Conservation (phyloP, 2,797 vertebrate species). For the Microctenopoma stevenorrisi region DNA sequence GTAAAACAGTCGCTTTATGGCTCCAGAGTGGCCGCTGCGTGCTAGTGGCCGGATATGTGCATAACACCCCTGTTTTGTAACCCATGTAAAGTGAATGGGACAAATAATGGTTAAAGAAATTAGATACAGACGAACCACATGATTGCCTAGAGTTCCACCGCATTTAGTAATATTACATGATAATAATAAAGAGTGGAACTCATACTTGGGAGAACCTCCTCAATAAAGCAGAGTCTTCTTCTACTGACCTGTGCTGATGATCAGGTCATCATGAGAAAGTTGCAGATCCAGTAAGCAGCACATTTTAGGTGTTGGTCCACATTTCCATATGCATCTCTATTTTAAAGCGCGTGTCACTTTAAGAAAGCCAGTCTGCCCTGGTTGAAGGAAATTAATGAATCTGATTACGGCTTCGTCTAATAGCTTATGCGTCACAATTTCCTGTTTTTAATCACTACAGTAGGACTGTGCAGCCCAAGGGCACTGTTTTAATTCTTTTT, state of each 20-base stretch:
- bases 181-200: no score
- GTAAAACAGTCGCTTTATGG: no score
- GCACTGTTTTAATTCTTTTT: conserved; percentile 96
- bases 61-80: no score
- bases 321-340: conserved; percentile 23
- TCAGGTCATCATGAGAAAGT: not conserved
- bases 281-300: not conserved
- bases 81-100: no score
- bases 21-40: no score
- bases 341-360: conserved; percentile 87
- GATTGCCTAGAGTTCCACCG: no score
- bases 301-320: conserved; percentile 2
- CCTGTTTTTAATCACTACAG: conserved; percentile 99
- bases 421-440: conserved; percentile 95
- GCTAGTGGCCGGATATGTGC: no score
- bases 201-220: no score
- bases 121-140: no score
- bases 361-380: conserved; percentile 90
- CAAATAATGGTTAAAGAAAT: no score
- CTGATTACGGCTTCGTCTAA: conserved; percentile 97
- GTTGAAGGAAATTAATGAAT: conserved; percentile 97
- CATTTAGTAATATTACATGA: no score
- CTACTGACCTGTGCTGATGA: not conserved
- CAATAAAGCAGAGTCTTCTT: no score
- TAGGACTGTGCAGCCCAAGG: conserved; percentile 91